A percentile compares a stretch with the other conserved stretches of the same genome.
phyloP scores from a whole-genome alignment of 2,888 invertebrate species.

The Syritta pipiens region DNA sequence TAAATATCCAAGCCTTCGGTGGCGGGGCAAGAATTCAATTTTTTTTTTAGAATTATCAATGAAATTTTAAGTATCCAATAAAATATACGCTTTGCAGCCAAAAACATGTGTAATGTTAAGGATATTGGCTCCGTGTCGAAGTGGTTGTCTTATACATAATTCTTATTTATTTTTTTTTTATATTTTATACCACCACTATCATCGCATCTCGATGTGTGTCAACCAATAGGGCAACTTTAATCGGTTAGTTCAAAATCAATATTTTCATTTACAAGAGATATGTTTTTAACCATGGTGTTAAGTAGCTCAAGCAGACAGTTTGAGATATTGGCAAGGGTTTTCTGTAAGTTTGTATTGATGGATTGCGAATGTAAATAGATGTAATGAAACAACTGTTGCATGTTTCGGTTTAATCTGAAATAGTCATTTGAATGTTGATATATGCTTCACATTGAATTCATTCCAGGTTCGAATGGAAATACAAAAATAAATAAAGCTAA shows the following conservation, averaged over 20 bases:
- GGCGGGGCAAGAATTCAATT: slow-evolving; percentile 24
- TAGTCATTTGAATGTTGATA: too few species aligned
- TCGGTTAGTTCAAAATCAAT: slow-evolving; percentile 58
- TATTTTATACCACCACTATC: slow-evolving; percentile 16
- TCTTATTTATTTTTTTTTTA: neutral
- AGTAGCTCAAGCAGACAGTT: too few species aligned
- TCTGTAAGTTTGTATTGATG: too few species aligned
- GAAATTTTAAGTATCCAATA: slow-evolving; percentile 64
- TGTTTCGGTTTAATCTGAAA: too few species aligned
- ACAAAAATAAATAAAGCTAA: too few species aligned
- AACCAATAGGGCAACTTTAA: slow-evolving; percentile 27
- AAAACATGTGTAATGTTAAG: slow-evolving; percentile 49
- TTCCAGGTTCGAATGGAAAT: too few species aligned
- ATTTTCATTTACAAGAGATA: slow-evolving; percentile 21
- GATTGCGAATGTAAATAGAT: too few species aligned
- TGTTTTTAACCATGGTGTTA: too few species aligned
- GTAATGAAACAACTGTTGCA: too few species aligned
- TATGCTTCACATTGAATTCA: too few species aligned
- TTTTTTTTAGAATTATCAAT: slow-evolving; percentile 64
- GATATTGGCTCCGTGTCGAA: slow-evolving; percentile 46
- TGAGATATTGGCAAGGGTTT: too few species aligned
- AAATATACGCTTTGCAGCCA: slow-evolving; percentile 48
- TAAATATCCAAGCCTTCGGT: slow-evolving; percentile 56
- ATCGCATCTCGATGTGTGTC: slow-evolving; percentile 6
- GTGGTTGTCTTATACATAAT: slow-evolving; percentile 1